Evolutionary conservation across 1,140 invertebrate genomes (phyloP).

Genomic region (fruit fly (Drosophila melanogaster)): Release_6_plus_ISO1_MT NT_033779.5:19820501-19821000

Average conservation of each 20-base stretch:
- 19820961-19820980: conserved; percentile 28
- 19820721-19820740: conserved; percentile 70
- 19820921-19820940: conserved; percentile 50
- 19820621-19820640: conserved; percentile 29
- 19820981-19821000: conserved; percentile 69
- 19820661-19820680: conserved; percentile 73
- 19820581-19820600: conserved; percentile 15
- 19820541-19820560: conserved; percentile 72
- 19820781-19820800: not conserved
- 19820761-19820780: conserved; percentile 33
- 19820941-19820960: conserved; percentile 34
- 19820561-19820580: conserved; percentile 12
- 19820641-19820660: conserved; percentile 41
- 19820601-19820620: conserved; percentile 33
- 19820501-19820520: conserved; percentile 43
- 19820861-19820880: conserved; percentile 77
- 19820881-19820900: conserved; percentile 79
- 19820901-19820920: conserved; percentile 74
- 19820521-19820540: conserved; percentile 45
- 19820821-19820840: conserved; percentile 9
- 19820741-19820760: conserved; percentile 82
- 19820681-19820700: conserved; percentile 40
- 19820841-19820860: conserved; percentile 66
- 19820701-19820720: conserved; percentile 57
- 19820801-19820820: not conserved